Evolutionary conservation across 2,113 vertebrate genomes (phyloP).

Genomic region (Physeter macrocephalus): DNA sequence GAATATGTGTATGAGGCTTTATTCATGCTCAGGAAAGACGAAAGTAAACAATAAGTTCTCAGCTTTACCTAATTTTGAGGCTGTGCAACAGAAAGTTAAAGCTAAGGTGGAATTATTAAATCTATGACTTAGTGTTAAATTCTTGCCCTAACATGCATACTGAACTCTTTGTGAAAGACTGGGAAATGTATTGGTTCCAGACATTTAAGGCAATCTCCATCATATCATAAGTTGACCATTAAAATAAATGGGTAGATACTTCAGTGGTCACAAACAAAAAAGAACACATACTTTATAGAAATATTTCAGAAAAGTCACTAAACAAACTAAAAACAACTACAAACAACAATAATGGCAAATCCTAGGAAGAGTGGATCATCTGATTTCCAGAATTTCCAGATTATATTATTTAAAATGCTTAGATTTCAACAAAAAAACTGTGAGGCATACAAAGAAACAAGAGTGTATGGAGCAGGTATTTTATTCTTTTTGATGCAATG

Average conservation of each 20-base stretch:
- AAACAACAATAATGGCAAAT: neutral
- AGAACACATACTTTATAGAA: neutral
- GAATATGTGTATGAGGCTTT: neutral
- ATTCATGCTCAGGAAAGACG: fast-evolving
- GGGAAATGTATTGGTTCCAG: neutral
- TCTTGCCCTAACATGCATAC: neutral
- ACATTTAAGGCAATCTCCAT: neutral
- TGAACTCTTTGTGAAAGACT: neutral
- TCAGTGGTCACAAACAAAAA: neutral
- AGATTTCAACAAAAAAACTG: neutral
- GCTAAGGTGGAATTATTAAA: neutral
- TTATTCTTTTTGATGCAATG: too few species aligned
- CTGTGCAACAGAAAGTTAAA: neutral
- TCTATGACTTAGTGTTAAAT: neutral
- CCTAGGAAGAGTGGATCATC: neutral
- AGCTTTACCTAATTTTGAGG: neutral
- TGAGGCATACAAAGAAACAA: neutral
- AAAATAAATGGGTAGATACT: neutral
- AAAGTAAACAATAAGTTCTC: neutral
- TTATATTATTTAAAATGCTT: neutral
- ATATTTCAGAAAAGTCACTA: neutral
- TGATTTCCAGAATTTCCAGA: neutral
- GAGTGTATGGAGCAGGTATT: neutral
- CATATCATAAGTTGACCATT: neutral
- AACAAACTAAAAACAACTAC: neutral